Evolutionary conservation across 2,113 vertebrate genomes (phyloP).

Genomic region (Podarcis muralis): DNA sequence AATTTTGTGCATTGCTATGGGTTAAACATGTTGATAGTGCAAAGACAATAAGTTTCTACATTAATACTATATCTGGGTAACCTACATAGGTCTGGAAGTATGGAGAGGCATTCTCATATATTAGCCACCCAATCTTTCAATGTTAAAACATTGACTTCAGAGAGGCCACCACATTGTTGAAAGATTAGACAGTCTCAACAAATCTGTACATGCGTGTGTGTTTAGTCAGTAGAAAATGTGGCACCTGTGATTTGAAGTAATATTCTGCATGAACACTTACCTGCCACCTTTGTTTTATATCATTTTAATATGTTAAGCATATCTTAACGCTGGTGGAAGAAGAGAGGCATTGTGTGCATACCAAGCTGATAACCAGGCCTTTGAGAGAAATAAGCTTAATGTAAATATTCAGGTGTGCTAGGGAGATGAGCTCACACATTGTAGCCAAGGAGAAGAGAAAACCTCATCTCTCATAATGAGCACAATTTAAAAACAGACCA

Average conservation of each 20-base stretch:
- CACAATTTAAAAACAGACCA: not conserved
- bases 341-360: not conserved
- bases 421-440: not conserved
- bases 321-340: not conserved
- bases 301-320: not conserved
- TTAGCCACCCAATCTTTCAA: not conserved
- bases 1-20: not conserved
- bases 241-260: not conserved
- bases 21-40: not conserved
- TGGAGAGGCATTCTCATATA: not conserved
- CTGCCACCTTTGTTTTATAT: not conserved
- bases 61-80: not conserved
- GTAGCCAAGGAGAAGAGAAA: not conserved
- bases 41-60: not conserved
- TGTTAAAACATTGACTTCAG: not conserved
- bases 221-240: not conserved
- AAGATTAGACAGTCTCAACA: not conserved
- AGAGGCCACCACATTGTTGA: not conserved
- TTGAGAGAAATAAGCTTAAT: not conserved
- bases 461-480: not conserved
- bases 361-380: not conserved
- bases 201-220: not conserved
- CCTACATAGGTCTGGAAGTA: not conserved
- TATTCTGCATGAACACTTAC: not conserved
- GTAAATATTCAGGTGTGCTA: not conserved